Conservation (phyloP, 2,113 vertebrate species). For the Phocoena sinus region DNA sequence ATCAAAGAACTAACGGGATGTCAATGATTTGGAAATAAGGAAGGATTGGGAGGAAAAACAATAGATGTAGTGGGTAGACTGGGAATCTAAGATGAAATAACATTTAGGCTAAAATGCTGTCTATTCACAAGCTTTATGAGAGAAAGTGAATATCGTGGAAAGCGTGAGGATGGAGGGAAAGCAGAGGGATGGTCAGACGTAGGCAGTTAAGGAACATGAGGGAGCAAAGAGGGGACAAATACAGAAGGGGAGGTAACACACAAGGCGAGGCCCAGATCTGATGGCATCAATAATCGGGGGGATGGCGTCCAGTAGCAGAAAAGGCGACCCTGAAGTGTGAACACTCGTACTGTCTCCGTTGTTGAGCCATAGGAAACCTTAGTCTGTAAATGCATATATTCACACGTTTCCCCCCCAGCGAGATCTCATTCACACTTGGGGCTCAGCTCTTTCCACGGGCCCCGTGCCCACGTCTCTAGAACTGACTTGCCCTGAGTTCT, state of each 20-base stretch:
- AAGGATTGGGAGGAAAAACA: neutral
- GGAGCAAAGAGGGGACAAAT: neutral
- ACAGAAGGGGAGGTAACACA: neutral
- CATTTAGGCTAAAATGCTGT: neutral
- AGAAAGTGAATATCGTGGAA: neutral
- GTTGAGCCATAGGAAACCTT: neutral
- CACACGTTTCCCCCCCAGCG: neutral
- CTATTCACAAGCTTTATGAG: neutral
- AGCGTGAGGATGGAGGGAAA: neutral
- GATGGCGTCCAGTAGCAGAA: accelerated
- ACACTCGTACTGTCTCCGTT: neutral
- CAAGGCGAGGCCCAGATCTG: neutral
- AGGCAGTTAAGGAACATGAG: neutral
- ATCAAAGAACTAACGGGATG: no score
- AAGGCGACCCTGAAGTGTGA: neutral
- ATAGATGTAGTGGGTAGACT: accelerated
- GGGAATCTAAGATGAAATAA: neutral
- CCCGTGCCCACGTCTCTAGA: neutral
- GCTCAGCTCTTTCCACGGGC: neutral
- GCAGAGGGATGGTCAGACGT: neutral
- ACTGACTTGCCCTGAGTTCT: neutral
- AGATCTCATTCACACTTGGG: neutral
- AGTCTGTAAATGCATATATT: neutral
- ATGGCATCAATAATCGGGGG: neutral
- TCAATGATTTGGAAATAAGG: neutral